These are phyloP conservation scores for human (Homo sapiens) DNA, from an alignment of 2,113 vertebrate species.

Conservation along the genomic window DNA sequence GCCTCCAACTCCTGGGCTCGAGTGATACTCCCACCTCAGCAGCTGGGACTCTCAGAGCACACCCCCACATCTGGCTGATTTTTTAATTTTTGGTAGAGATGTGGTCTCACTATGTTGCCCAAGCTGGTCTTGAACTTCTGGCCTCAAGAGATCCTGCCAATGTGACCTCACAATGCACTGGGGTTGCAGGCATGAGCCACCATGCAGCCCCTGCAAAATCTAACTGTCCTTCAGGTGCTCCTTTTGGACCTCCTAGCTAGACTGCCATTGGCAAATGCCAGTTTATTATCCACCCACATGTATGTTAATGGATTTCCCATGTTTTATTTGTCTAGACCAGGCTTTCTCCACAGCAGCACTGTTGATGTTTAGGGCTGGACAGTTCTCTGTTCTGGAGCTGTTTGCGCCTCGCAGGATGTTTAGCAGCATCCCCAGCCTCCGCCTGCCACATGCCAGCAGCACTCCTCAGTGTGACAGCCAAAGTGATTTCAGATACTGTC, in stretches of 20 bases:
- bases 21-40: no score
- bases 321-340: not conserved
- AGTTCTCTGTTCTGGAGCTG: no score
- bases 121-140: not conserved
- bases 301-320: not conserved
- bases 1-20: no score
- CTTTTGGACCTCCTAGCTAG: not conserved
- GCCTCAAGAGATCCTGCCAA: not conserved
- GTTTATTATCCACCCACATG: not conserved
- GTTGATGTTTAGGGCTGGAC: no score
- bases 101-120: not conserved
- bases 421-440: no score
- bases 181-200: not conserved
- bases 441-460: no score
- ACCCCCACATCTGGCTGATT: fast-evolving
- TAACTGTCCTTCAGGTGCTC: not conserved
- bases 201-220: no score
- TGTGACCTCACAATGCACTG: not conserved
- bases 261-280: not conserved
- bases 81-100: not conserved
- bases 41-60: no score
- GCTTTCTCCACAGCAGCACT: not conserved
- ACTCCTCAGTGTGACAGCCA: no score
- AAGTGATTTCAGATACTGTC: no score
- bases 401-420: no score